phyloP scores from a whole-genome alignment of 1,140 invertebrate species.

The Cylas formicarius region DNA sequence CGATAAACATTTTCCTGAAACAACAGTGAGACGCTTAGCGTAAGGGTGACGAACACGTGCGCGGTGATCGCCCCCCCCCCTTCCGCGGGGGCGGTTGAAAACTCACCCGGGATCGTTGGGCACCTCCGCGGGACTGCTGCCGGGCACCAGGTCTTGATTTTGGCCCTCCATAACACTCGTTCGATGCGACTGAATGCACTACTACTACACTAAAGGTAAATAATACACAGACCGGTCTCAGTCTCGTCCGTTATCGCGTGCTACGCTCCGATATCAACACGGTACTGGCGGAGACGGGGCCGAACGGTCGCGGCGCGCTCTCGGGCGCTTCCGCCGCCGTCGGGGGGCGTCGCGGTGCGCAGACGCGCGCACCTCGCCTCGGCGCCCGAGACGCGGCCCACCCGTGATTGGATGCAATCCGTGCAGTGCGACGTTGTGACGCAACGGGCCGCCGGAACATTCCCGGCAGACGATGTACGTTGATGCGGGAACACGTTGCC shows the following conservation, averaged over 20 bases:
- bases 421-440: conserved; percentile 38
- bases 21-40: conserved; percentile 36
- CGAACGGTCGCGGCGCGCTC: conserved; percentile 32
- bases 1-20: conserved; percentile 99
- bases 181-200: conserved; percentile 44
- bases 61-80: conserved; percentile 19
- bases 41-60: conserved; percentile 11
- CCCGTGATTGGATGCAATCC: conserved; percentile 44
- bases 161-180: conserved; percentile 57
- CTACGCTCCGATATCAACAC: conserved; percentile 64
- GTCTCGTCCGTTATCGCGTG: conserved; percentile 54
- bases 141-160: conserved; percentile 60
- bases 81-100: conserved; percentile 6
- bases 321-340: conserved; percentile 30
- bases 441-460: conserved; percentile 26
- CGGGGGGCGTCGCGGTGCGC: conserved; percentile 29
- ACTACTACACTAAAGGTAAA: conserved; percentile 56
- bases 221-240: conserved; percentile 51
- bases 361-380: conserved; percentile 22
- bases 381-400: conserved; percentile 22
- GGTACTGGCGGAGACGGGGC: conserved; percentile 51
- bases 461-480: conserved; percentile 8
- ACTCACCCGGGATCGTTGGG: conserved; percentile 85
- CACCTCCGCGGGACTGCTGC: conserved; percentile 69
- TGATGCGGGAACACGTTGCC: too few species aligned